Evolutionary conservation across 2,888 invertebrate species (phyloP).

Genomic region (Torymus tubicola): DNA sequence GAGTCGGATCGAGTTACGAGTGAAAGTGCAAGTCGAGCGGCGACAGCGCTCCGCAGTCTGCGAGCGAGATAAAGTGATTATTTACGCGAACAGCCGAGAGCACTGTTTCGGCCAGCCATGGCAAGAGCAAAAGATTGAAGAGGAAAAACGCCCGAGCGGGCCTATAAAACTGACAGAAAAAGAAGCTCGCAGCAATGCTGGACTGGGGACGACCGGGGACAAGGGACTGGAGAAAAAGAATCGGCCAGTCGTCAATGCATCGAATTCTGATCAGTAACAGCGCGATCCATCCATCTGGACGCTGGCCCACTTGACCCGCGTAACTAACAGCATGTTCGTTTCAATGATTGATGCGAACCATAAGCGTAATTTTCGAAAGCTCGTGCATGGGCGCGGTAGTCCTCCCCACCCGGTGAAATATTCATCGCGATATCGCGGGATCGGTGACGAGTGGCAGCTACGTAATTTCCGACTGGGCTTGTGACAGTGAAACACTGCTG

Average conservation of each 20-base stretch:
- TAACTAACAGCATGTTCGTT: background rate
- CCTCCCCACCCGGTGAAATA: conserved; percentile 2
- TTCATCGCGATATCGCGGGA: conserved; percentile 23
- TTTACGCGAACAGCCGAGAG: background rate
- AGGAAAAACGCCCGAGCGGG: too few species aligned
- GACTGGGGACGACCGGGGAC: too few species aligned
- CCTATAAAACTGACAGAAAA: too few species aligned
- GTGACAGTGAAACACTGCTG: conserved; percentile 22
- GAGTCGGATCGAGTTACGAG: conserved; percentile 21
- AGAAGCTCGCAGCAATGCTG: too few species aligned
- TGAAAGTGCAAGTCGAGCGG: background rate
- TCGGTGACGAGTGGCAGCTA: conserved; percentile 20
- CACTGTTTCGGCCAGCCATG: background rate
- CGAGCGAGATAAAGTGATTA: conserved; percentile 30
- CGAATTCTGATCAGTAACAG: background rate
- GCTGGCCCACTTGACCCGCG: conserved; percentile 3
- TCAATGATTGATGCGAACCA: conserved; percentile 19
- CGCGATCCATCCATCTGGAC: conserved; percentile 7
- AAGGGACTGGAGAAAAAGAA: too few species aligned
- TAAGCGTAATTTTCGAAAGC: conserved; percentile 6
- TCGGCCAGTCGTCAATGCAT: background rate
- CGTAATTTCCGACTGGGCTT: conserved; percentile 10
- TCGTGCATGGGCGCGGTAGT: background rate
- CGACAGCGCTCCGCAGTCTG: background rate
- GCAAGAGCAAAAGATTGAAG: background rate